Conservation (phyloP, 37 sponge, comb jelly and placozoan genomes). For the Ianthella basta region DNA sequence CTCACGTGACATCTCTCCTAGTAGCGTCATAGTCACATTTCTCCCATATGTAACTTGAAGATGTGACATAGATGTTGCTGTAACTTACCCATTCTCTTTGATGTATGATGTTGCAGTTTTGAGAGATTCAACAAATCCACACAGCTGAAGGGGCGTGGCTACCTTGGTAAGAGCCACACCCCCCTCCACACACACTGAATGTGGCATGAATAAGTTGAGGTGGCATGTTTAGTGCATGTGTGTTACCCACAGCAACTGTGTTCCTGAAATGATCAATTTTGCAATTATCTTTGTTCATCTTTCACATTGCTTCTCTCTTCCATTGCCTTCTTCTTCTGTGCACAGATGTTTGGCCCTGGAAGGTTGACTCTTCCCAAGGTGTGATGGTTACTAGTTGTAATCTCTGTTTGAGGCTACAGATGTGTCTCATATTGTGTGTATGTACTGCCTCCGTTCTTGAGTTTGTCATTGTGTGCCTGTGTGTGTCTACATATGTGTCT, state of each 20-base stretch:
- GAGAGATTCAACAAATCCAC: slow-evolving; percentile 54
- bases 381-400: not conserved
- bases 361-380: not conserved
- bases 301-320: not conserved
- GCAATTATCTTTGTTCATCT: not conserved
- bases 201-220: not conserved
- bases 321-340: not conserved
- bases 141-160: slow-evolving; percentile 43
- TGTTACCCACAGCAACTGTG: not conserved
- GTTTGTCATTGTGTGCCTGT: no score
- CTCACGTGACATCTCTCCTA: no score
- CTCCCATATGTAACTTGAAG: not conserved
- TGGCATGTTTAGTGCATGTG: not conserved
- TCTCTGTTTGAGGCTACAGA: not conserved
- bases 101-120: slow-evolving; percentile 50
- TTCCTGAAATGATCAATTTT: not conserved
- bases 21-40: no score
- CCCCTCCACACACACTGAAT: not conserved
- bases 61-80: not conserved
- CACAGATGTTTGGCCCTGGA: slow-evolving; percentile 79
- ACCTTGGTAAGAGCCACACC: slow-evolving; percentile 42
- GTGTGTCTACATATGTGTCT: no score
- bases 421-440: slow-evolving; percentile 1
- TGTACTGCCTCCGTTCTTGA: not conserved
- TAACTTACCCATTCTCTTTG: not conserved